phyloP scores from a whole-genome alignment of 2,113 vertebrate genomes.

The Channa argus region DNA sequence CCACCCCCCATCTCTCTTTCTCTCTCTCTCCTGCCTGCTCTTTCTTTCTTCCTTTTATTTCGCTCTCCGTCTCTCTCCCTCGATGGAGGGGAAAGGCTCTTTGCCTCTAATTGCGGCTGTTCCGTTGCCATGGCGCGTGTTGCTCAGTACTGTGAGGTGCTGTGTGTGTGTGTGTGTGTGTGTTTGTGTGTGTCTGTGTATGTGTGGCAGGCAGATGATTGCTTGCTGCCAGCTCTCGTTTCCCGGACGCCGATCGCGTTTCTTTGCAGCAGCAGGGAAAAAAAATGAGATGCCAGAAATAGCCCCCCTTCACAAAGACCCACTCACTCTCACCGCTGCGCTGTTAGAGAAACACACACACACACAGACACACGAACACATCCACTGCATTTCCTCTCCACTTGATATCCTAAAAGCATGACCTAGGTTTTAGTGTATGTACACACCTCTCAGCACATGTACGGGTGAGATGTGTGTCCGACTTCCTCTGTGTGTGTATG shows the following conservation, averaged over 20 bases:
- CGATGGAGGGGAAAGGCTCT: constrained; percentile 81
- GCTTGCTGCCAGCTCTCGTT: constrained; percentile 83
- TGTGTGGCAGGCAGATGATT: constrained; percentile 81
- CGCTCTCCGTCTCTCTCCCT: constrained; percentile 79
- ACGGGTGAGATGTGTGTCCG: constrained; percentile 21
- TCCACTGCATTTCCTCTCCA: constrained; percentile 58
- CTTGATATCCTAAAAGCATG: constrained; percentile 58
- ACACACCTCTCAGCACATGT: constrained; percentile 43
- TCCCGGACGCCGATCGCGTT: constrained; percentile 81
- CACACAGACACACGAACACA: constrained; percentile 38
- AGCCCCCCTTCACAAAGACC: constrained; percentile 77
- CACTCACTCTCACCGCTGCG: constrained; percentile 74
- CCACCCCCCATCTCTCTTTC: constrained; percentile 47
- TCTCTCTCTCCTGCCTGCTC: constrained; percentile 62
- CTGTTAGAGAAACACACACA: constrained; percentile 65
- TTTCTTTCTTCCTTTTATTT: constrained; percentile 79
- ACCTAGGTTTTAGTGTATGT: constrained; percentile 51
- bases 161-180: constrained; percentile 42
- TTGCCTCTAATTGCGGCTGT: constrained; percentile 84
- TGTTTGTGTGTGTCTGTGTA: constrained; percentile 52
- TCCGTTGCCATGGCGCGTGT: constrained; percentile 84
- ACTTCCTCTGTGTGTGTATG: constrained; percentile 42
- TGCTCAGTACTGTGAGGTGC: constrained; percentile 77
- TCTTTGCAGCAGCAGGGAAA: constrained; percentile 76
- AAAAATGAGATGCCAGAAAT: constrained; percentile 79